Evolutionary conservation across 2,113 vertebrate genomes (phyloP).

Genomic region (Antechinus stuartii): DNA sequence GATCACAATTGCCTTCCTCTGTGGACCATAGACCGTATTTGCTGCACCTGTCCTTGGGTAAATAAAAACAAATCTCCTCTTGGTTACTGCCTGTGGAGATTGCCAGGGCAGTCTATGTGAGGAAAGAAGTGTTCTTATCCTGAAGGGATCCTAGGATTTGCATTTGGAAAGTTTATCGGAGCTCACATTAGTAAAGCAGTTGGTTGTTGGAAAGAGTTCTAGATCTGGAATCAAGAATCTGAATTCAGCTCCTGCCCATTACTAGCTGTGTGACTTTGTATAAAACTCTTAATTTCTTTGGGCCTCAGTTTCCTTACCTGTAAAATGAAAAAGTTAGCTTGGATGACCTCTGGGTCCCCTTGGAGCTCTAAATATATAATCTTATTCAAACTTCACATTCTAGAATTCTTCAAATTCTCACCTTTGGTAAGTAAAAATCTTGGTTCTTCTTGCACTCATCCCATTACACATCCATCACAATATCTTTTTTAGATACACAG

Average conservation of each 20-base stretch:
- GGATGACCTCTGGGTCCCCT: background rate
- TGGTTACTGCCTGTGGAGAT: background rate
- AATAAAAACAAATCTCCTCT: background rate
- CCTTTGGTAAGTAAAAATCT: background rate
- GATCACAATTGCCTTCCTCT: background rate
- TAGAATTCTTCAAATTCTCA: background rate
- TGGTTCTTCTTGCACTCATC: background rate
- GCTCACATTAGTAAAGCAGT: background rate
- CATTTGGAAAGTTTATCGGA: background rate
- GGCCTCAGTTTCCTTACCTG: background rate
- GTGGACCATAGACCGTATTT: background rate
- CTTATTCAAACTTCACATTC: background rate
- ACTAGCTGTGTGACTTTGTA: background rate
- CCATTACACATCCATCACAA: background rate
- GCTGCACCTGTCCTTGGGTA: constrained; percentile 14
- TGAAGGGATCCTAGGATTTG: background rate
- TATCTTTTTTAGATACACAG: background rate
- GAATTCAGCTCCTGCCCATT: background rate
- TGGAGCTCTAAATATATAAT: background rate
- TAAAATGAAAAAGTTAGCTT: background rate
- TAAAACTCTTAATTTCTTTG: background rate
- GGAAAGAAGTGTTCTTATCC: background rate
- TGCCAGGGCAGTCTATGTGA: background rate
- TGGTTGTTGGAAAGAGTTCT: background rate
- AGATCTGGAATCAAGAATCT: background rate